Conservation (phyloP, 2,888 invertebrate genomes). For the Agrilus mali region DNA sequence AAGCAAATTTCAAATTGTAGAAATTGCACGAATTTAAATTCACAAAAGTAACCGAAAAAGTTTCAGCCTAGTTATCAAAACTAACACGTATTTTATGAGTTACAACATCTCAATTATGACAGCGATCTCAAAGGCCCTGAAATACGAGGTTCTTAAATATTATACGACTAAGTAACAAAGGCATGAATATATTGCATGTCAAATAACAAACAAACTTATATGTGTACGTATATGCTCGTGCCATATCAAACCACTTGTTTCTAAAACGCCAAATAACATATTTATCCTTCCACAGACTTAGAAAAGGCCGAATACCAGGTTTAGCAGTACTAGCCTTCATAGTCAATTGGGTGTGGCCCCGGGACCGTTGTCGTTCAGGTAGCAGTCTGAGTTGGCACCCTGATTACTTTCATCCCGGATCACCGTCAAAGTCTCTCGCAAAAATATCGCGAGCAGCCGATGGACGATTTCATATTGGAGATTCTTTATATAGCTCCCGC, state of each 20-base stretch:
- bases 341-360: constrained; percentile 65
- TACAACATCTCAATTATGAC: no score
- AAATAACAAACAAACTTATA: no score
- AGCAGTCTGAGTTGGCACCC: constrained; percentile 32
- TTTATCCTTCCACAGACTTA: constrained; percentile 51
- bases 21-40: no score
- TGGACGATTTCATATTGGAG: constrained; percentile 57
- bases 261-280: constrained; percentile 5
- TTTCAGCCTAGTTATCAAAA: no score
- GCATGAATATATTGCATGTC: no score
- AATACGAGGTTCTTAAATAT: no score
- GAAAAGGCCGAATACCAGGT: constrained; percentile 92
- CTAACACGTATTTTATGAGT: no score
- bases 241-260: background rate
- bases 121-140: no score
- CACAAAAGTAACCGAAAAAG: no score
- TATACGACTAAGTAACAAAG: no score
- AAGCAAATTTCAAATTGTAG: no score
- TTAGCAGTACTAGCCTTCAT: constrained; percentile 59
- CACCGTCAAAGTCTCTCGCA: constrained; percentile 37
- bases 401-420: constrained; percentile 29
- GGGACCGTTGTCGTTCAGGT: constrained; percentile 51
- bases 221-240: background rate
- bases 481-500: constrained; percentile 38
- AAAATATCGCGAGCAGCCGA: constrained; percentile 63